Evolutionary conservation across 64 coral and sea anemone species (phyloP), one percentile per base, ranked within the genome.

Genomic region (Porites australiensis): DNA sequence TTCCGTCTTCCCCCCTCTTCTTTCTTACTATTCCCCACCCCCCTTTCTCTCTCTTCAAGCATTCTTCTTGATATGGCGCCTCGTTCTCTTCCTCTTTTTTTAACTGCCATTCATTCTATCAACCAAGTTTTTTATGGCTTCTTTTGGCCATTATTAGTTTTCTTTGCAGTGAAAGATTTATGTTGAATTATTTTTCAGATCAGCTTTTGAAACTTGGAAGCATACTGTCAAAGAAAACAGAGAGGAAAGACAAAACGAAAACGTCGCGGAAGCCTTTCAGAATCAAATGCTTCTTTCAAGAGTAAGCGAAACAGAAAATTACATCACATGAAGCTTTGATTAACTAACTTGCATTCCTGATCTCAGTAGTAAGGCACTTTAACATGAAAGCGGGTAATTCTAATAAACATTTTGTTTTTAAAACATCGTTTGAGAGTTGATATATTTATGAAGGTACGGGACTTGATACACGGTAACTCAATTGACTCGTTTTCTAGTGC

Each of bases 151-250:
- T 1, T 43, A 11, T 1, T 43, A 47, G 18, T 52, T 49, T 76
- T 48, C 48, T 50, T 6, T 76, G 16, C 0, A 19, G 48, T 50
- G n/a, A 14, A 76, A 50, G 14, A n/a, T 4, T 19, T 50, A 4
- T 44, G 5, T 44, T 19, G 4, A 13, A 50, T 15, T 59, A 50
- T 52, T 19, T 15, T 45, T 18, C 44, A 84, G 81, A 44, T 84
- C 18, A 20, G 63, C 63, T 8, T 69, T 84, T 69, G 61, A 84
- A 50, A 47, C 58, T 46, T 84, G 81, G 81, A 84, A 69, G 46
- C 44, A 68, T 8, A 68, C 67, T 51, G 47, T 16, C 18, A 64
- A 13, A 84, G 81, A 13, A 68, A 68, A 63, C 61, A 84, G 46
- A 84, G 81, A 68, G 20, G 37, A 69, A 13, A 46, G 61, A 10